Conservation (phyloP, 2,113 vertebrate genomes). For the Cnemophilus loriae region DNA sequence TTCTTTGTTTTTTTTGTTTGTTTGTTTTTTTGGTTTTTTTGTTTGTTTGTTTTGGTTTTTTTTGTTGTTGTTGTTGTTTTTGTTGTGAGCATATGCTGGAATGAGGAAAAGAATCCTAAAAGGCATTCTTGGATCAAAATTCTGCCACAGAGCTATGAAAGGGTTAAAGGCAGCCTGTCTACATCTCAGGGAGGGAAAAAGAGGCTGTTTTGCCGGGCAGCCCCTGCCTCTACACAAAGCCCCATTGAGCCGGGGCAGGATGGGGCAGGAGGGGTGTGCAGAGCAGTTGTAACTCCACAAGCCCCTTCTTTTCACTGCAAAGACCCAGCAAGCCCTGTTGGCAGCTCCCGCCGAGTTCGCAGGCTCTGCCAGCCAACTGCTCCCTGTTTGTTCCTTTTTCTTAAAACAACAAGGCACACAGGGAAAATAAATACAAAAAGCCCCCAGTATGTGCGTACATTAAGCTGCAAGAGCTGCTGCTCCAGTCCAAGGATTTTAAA, state of each 20-base stretch:
- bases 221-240: slow-evolving; percentile 37
- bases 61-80: not conserved
- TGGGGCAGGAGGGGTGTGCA: slow-evolving; percentile 13
- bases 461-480: slow-evolving; percentile 17
- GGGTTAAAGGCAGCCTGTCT: slow-evolving; percentile 3
- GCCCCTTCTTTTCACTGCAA: slow-evolving; percentile 6
- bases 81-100: not conserved
- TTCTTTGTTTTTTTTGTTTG: too few relatives aligned
- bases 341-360: slow-evolving; percentile 19
- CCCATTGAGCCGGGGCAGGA: slow-evolving; percentile 7
- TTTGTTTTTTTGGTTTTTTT: too few relatives aligned
- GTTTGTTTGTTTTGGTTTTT: too few relatives aligned
- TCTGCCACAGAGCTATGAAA: not conserved
- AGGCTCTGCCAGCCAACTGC: slow-evolving; percentile 47
- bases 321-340: slow-evolving; percentile 18
- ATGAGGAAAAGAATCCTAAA: not conserved
- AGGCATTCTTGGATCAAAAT: not conserved
- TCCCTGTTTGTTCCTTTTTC: slow-evolving; percentile 53
- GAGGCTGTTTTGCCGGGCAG: not conserved
- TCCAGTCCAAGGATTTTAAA: not conserved
- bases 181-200: not conserved
- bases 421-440: slow-evolving; percentile 57
- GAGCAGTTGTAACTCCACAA: slow-evolving; percentile 40
- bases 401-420: slow-evolving; percentile 57
- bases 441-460: not conserved